Percentiles rank a stretch among this genome's conserved stretches.
These are phyloP conservation scores for Dreissena rostriformis DNA, from an alignment of 1,140 invertebrate species.

Conservation along the genomic window DNA sequence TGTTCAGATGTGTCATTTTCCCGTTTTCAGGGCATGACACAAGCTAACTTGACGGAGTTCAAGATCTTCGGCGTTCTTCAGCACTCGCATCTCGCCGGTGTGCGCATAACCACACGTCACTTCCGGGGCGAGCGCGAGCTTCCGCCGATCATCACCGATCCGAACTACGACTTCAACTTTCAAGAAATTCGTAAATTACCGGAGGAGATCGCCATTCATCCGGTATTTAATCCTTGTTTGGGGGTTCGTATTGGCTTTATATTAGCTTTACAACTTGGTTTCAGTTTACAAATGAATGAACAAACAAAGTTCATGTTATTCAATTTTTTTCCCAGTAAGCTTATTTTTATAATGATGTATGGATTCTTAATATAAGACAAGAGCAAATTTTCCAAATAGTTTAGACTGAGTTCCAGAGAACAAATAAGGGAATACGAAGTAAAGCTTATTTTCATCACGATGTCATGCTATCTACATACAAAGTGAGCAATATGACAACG, in stretches of 20 bases:
- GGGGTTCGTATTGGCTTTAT: not conserved
- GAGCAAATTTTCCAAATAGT: not conserved
- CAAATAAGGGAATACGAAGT: too few relatives aligned
- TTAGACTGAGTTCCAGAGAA: not conserved
- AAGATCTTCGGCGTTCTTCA: slow-evolving; percentile 59
- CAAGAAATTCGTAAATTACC: slow-evolving; percentile 56
- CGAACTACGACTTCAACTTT: slow-evolving; percentile 67
- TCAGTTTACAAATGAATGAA: not conserved
- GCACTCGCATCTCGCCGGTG: slow-evolving; percentile 61
- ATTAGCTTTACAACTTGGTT: not conserved
- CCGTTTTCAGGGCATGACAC: slow-evolving; percentile 22
- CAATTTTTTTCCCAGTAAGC: not conserved
- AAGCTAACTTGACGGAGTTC: slow-evolving; percentile 45
- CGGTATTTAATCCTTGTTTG: slow-evolving; percentile 22
- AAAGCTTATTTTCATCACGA: too few relatives aligned
- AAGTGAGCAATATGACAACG: too few relatives aligned
- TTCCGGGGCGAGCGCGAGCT: slow-evolving; percentile 63
- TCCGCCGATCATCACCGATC: slow-evolving; percentile 55
- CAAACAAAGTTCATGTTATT: not conserved
- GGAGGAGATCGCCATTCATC: slow-evolving; percentile 55
- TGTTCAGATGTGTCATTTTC: not conserved
- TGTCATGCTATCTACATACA: too few relatives aligned
- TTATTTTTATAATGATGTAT: not conserved
- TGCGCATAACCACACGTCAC: slow-evolving; percentile 53
- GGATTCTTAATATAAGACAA: not conserved